Conservation (phyloP, 2,888 invertebrate genomes). For the Zaprionus obscuricornis region DNA sequence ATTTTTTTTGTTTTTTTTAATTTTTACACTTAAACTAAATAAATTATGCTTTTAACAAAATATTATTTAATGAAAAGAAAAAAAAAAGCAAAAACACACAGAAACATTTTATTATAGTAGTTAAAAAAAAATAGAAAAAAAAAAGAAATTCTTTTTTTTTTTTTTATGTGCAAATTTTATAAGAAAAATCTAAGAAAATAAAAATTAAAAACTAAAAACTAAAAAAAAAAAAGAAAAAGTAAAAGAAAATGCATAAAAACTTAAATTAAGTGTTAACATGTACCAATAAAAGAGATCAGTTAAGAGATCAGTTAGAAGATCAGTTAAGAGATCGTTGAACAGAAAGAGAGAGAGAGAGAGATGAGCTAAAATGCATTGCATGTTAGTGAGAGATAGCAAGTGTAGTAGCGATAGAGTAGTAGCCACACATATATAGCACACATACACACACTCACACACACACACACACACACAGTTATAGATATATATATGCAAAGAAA, state of each 20-base stretch:
- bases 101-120: slow-evolving; percentile 15
- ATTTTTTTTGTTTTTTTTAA: too few species aligned
- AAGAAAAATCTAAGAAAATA: too few species aligned
- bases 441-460: slow-evolving; percentile 21
- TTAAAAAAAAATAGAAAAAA: slow-evolving; percentile 6
- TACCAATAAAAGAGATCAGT: slow-evolving; percentile 37
- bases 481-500: slow-evolving; percentile 18
- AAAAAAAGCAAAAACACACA: slow-evolving; percentile 11
- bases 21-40: slow-evolving; percentile 39
- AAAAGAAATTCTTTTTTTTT: slow-evolving; percentile 21
- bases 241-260: slow-evolving; percentile 16
- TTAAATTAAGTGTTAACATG: slow-evolving; percentile 63
- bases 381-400: not conserved
- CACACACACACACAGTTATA: slow-evolving; percentile 15
- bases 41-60: slow-evolving; percentile 56
- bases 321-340: slow-evolving; percentile 29
- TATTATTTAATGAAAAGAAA: slow-evolving; percentile 28
- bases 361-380: too few species aligned
- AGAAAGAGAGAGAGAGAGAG: slow-evolving; percentile 14
- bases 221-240: slow-evolving; percentile 11
- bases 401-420: slow-evolving; percentile 30
- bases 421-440: slow-evolving; percentile 1
- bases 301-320: slow-evolving; percentile 40
- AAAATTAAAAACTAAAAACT: too few species aligned
- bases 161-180: slow-evolving; percentile 40